Conservation (phyloP, 2,797 vertebrate species). For the Urocyon cinereoargenteus region DNA sequence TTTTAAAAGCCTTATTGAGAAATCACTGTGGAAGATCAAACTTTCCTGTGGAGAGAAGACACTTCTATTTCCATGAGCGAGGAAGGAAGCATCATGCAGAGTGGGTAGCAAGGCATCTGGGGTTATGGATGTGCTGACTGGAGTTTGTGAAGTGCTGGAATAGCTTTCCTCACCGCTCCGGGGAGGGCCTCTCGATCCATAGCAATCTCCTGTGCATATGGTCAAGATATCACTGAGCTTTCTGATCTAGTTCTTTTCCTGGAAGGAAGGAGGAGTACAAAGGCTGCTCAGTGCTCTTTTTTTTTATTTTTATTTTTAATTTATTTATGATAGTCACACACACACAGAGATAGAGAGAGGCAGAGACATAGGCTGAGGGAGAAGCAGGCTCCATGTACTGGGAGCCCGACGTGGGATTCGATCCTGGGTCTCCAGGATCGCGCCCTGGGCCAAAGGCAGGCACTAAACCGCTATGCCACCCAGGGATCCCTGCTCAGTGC, state of each 20-base stretch:
- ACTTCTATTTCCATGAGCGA: neutral
- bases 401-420: no score
- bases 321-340: no score
- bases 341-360: no score
- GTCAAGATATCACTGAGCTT: neutral
- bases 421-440: no score
- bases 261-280: neutral
- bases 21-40: constrained; percentile 74
- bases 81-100: neutral
- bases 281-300: neutral
- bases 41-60: constrained; percentile 42
- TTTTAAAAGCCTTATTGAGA: constrained; percentile 78
- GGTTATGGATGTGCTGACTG: neutral
- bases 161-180: accelerated
- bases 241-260: neutral
- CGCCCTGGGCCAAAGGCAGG: no score
- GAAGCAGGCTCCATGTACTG: no score
- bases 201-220: neutral
- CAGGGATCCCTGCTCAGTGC: neutral
- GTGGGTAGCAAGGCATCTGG: neutral
- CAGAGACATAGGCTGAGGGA: no score
- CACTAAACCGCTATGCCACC: no score
- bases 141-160: neutral
- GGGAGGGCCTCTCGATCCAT: neutral
- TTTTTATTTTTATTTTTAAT: no score